phyloP scores from a whole-genome alignment of 2,888 invertebrate genomes.

The Scaptomyza polygonia region DNA sequence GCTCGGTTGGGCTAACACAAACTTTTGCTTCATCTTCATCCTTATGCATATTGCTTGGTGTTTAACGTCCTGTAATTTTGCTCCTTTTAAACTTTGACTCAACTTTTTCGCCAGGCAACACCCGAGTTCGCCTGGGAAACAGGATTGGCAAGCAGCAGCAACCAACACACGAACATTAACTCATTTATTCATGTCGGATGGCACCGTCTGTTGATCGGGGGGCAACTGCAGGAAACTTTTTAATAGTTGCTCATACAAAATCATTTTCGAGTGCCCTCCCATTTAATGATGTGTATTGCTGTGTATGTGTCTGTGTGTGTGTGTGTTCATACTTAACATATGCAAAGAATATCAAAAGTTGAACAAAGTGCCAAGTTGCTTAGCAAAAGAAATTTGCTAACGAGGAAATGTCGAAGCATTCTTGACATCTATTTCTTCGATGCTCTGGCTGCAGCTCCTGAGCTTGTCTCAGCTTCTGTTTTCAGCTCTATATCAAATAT shows the following conservation, averaged over 20 bases:
- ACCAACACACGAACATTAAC: conserved; percentile 1
- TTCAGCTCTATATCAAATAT: background rate
- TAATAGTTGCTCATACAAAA: conserved; percentile 73
- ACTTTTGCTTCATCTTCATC: conserved; percentile 40
- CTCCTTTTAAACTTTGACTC: conserved; percentile 42
- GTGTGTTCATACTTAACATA: conserved; percentile 30
- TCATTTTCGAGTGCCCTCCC: conserved; percentile 64
- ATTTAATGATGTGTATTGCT: conserved; percentile 18
- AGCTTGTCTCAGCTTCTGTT: background rate
- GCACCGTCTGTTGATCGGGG: conserved; percentile 28
- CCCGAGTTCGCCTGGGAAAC: background rate
- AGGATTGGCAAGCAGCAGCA: conserved; percentile 30
- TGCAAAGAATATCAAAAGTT: conserved; percentile 41
- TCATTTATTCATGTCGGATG: conserved; percentile 36
- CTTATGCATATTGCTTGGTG: conserved; percentile 37
- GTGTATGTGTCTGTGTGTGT: no score
- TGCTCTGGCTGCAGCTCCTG: background rate
- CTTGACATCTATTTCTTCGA: background rate
- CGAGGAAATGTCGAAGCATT: conserved; percentile 8
- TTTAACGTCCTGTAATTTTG: conserved; percentile 58
- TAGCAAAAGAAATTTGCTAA: conserved; percentile 29
- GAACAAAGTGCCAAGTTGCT: conserved; percentile 41
- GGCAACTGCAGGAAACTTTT: conserved; percentile 61
- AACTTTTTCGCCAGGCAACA: conserved; percentile 37
- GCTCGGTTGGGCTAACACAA: conserved; percentile 15